These are phyloP conservation scores for Hybos culiciformis DNA, from an alignment of 2,888 invertebrate species.

Conservation along the genomic window DNA sequence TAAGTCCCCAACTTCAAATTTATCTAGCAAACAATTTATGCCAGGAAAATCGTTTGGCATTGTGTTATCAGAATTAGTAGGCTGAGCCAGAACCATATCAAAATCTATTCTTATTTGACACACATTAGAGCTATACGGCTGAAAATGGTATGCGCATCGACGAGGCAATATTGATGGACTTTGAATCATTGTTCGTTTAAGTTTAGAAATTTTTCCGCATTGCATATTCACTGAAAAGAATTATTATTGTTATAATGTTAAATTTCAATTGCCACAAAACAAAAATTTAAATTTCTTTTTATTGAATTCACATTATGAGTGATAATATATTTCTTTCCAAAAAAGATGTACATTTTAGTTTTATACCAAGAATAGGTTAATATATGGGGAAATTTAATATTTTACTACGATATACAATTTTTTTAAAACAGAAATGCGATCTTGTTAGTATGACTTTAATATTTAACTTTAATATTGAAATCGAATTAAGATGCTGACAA, in stretches of 20 bases:
- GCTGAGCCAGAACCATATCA: slow-evolving; percentile 20
- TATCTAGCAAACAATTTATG: slow-evolving; percentile 18
- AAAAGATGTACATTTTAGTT: too few relatives aligned
- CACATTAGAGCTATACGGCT: slow-evolving; percentile 26
- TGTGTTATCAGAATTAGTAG: slow-evolving; percentile 19
- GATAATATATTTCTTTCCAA: too few relatives aligned
- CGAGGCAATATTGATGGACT: slow-evolving; percentile 20
- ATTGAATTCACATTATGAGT: too few relatives aligned
- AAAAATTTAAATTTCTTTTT: not conserved
- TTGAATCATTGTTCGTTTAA: slow-evolving; percentile 29
- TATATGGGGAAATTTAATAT: too few relatives aligned
- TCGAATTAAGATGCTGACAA: too few relatives aligned
- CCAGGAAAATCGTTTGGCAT: slow-evolving; percentile 18
- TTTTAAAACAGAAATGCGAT: too few relatives aligned
- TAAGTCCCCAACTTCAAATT: slow-evolving; percentile 22
- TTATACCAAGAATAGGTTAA: too few relatives aligned
- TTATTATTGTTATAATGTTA: not conserved
- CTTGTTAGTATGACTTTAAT: too few relatives aligned
- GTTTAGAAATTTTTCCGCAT: slow-evolving; percentile 23
- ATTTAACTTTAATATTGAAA: too few relatives aligned
- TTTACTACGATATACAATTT: too few relatives aligned
- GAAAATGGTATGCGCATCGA: slow-evolving; percentile 26
- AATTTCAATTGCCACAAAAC: not conserved
- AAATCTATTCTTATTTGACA: slow-evolving; percentile 32
- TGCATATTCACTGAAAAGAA: slow-evolving; percentile 24